phyloP scores from a whole-genome alignment of 2,113 vertebrate species.

The Percopsis transmontana region DNA sequence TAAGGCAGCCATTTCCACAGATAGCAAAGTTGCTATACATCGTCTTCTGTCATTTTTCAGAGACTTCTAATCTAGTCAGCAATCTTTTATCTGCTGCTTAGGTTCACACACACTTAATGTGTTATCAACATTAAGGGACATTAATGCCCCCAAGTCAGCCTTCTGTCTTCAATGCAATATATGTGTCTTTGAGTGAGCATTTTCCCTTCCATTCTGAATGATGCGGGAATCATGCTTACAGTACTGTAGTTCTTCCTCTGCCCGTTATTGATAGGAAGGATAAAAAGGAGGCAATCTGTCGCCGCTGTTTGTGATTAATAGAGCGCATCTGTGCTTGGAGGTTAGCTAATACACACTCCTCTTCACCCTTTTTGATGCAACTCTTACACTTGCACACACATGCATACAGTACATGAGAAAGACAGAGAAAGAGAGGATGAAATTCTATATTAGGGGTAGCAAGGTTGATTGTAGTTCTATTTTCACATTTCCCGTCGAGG shows the following conservation, averaged over 20 bases:
- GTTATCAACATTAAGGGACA: constrained; percentile 15
- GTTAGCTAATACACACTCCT: constrained; percentile 45
- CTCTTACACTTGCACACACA: constrained; percentile 25
- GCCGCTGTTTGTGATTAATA: constrained; percentile 68
- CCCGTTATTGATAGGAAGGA: constrained; percentile 64
- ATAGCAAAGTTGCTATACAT: neutral
- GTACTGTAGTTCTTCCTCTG: constrained; percentile 34
- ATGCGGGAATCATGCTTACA: constrained; percentile 25
- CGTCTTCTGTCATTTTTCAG: neutral
- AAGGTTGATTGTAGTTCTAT: constrained; percentile 39
- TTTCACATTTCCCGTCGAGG: constrained; percentile 33
- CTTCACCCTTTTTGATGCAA: constrained; percentile 14
- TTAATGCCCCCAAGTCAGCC: neutral
- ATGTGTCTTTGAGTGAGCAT: constrained; percentile 10
- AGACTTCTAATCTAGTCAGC: constrained; percentile 23
- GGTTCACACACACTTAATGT: constrained; percentile 2
- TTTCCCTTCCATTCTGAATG: constrained; percentile 9
- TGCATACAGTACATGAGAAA: constrained; percentile 1
- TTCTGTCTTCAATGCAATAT: neutral
- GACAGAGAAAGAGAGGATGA: constrained; percentile 9
- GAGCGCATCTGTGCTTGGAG: constrained; percentile 61
- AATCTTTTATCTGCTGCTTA: constrained; percentile 17
- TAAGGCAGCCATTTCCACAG: constrained; percentile 3
- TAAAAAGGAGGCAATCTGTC: constrained; percentile 67
- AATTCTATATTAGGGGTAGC: constrained; percentile 25